Base-by-base conservation (phyloP, 1,140 invertebrate species). In the Hetaerina americana region DNA sequence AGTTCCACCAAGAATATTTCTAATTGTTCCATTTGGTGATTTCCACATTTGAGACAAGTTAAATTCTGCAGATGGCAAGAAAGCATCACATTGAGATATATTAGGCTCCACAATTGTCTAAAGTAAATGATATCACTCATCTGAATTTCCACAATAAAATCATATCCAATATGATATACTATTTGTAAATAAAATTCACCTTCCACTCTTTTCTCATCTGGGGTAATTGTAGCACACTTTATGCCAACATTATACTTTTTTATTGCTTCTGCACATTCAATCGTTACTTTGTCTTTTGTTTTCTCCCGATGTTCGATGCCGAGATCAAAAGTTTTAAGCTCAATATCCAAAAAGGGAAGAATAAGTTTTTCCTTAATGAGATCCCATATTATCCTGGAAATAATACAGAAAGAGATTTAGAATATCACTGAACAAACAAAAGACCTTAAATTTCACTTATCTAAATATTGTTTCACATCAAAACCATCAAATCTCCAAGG, bases 31-130 rank as follows among this genome's bases (percentile, higher is more conserved):
- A 82, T 99, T 99, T 0, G 97, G 97, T 57, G 94, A 96, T 80
- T 95, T 96, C 97, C 97, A 99, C 97, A 99, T 99, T 82, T 98
- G 87, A 80, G 99, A 98, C 76, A 99, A 82, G 0, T 96, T 95
- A 78, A 99, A 99, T 83, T 99, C 97, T 85, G 27, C 12, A 27
- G 29, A 27, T 10, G 1, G 1, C 5, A 70, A n/a, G n/a, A n/a
- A n/a, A n/a, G n/a, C n/a, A n/a, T n/a, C n/a, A n/a, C n/a, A n/a
- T n/a, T n/a, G n/a, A n/a, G n/a, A n/a, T n/a, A n/a, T n/a, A n/a
- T n/a, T n/a, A n/a, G n/a, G n/a, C n/a, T n/a, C n/a, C n/a, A n/a
- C n/a, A n/a, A n/a, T n/a, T n/a, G n/a, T n/a, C n/a, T n/a, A n/a
- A n/a, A n/a, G n/a, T n/a, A n/a, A n/a, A n/a, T n/a, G n/a, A n/a